These are phyloP conservation scores for Aurelia aurita DNA, from an alignment of 30 jellyfish, hydroid and myxozoan genomes.

Conservation along the genomic window DNA sequence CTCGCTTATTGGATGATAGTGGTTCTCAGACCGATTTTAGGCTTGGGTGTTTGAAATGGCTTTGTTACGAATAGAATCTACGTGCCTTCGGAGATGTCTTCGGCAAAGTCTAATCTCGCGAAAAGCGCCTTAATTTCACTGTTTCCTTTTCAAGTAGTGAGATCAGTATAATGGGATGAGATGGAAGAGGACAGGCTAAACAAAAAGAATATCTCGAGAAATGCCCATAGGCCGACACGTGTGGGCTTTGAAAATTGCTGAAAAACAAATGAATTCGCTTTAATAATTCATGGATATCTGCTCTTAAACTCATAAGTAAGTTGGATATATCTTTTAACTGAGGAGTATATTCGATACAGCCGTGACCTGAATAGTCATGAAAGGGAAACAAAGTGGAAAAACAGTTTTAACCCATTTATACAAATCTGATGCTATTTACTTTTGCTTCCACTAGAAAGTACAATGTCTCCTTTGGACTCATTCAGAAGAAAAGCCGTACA, in stretches of 20 bases:
- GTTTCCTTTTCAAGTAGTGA: conserved; percentile 64
- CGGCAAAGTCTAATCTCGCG: conserved; percentile 75
- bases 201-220: conserved; percentile 63
- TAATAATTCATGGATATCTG: conserved; percentile 69
- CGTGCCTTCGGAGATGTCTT: conserved; percentile 76
- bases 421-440: too few relatives aligned
- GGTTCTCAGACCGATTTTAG: conserved; percentile 76
- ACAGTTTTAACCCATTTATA: too few relatives aligned
- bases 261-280: conserved; percentile 68
- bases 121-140: conserved; percentile 73
- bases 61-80: conserved; percentile 60
- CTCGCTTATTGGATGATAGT: conserved; percentile 74
- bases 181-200: conserved; percentile 56
- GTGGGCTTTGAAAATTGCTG: conserved; percentile 66
- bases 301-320: conserved; percentile 70
- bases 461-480: too few relatives aligned
- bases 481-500: too few relatives aligned
- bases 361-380: conserved; percentile 52
- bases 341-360: conserved; percentile 60
- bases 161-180: conserved; percentile 77
- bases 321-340: conserved; percentile 63
- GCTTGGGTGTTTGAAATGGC: conserved; percentile 80
- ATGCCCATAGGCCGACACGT: conserved; percentile 89
- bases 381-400: not conserved
- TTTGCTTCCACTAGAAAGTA: too few relatives aligned